phyloP scores from a whole-genome alignment of 2,888 invertebrate genomes.

The Dermolepida albohirtum region DNA sequence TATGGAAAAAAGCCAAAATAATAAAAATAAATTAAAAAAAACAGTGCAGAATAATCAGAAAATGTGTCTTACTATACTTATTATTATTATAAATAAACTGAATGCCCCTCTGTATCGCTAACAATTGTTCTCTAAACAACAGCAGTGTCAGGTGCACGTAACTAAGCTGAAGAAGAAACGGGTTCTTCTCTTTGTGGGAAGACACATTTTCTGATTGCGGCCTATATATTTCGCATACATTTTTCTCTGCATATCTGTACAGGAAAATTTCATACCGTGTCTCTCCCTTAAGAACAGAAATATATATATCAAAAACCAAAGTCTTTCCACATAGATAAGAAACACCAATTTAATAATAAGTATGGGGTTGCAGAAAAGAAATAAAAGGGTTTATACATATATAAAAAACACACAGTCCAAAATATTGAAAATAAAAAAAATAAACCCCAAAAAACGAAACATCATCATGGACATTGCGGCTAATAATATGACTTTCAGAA shows the following conservation, averaged over 20 bases:
- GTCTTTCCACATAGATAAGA: slow-evolving; percentile 86
- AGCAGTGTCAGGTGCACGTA: slow-evolving; percentile 70
- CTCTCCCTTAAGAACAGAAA: slow-evolving; percentile 59
- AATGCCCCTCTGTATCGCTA: slow-evolving; percentile 64
- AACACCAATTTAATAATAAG: slow-evolving; percentile 62
- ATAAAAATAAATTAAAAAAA: slow-evolving; percentile 50
- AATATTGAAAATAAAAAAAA: slow-evolving; percentile 13
- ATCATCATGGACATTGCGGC: neutral
- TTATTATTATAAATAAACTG: slow-evolving; percentile 40
- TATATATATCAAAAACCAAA: slow-evolving; percentile 69
- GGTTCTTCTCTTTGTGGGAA: slow-evolving; percentile 76
- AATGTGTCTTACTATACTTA: slow-evolving; percentile 71
- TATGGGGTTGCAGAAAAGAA: slow-evolving; percentile 50
- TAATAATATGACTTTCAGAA: slow-evolving; percentile 8
- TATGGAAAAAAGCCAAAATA: slow-evolving; percentile 31
- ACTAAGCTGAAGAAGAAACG: slow-evolving; percentile 68
- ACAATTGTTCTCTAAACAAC: slow-evolving; percentile 61
- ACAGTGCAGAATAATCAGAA: slow-evolving; percentile 69
- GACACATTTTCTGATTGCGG: slow-evolving; percentile 85
- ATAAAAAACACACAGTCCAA: slow-evolving; percentile 7
- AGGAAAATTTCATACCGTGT: slow-evolving; percentile 56
- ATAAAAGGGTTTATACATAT: slow-evolving; percentile 26
- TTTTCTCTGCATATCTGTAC: slow-evolving; percentile 20
- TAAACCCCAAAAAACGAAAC: too few species aligned
- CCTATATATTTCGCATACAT: slow-evolving; percentile 56